Evolutionary conservation across 2,888 invertebrate species (phyloP), one percentile per base, ranked within the genome.

Genomic region (Scaptomyza parva): DNA sequence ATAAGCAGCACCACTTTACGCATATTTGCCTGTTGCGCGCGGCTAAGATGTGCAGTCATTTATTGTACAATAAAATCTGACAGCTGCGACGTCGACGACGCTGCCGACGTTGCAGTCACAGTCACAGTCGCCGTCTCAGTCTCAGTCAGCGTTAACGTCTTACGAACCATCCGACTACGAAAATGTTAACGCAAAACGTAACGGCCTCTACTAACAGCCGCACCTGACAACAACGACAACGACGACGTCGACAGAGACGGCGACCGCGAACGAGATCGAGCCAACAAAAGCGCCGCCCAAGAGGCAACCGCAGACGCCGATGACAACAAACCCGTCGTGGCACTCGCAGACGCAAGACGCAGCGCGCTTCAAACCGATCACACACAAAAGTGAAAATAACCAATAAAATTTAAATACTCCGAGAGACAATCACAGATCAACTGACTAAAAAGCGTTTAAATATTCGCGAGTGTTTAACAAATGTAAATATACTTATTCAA

Each of bases 291-390:
- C 51, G 73, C 78, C 82, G 87, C 75, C 87, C 81, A 82, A 86
- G 87, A 86, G 87, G 72, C 87, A 78, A 54, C 58, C 73, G 70
- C 80, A 81, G 77, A 77, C 80, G 87, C 63, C 70, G 75, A 77
- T 86, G 81, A 78, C 86, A 85, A 87, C 87, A 83, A 83, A 83
- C 82, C 82, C 87, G 82, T 83, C 82, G 82, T 85, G 86, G 87
- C 82, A 78, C 68, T 87, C 82, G 73, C 85, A 78, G 82, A 85
- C 76, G 69, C 76, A 85, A 83, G 87, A 87, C 82, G 78, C 85
- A 73, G 65, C 70, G 77, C 81, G 74, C 70, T 73, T 53, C 54
- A 53, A 55, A 50, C 57, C 70, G 62, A 72, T 65, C 30, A 18
- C 71, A 57, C 60, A 68, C 22, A 28, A 74, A 78, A 81, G 78